Evolutionary conservation across 2,797 vertebrate genomes (phyloP), one percentile per base, ranked within the genome.

Genomic region (Lophotriccus pileatus): DNA sequence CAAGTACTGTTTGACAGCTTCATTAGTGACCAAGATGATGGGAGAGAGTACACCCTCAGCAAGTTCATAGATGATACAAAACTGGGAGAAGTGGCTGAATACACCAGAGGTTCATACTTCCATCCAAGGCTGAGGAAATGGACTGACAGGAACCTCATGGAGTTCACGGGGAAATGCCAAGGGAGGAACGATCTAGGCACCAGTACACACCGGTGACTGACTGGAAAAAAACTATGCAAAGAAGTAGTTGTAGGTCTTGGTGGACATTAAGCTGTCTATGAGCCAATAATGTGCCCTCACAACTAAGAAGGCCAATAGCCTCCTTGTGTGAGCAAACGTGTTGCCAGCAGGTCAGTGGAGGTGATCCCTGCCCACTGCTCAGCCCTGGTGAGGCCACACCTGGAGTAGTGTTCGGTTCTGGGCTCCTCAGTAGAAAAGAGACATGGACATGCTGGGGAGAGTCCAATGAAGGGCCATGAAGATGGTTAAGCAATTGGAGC

Each of bases 401-500:
- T 36, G 19, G 15, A 68, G 14, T 32, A 6, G 12, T 27, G 24
- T 36, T 30, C n/a, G 24, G 12, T 50, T 27, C 47, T 37, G 24
- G 14, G 25, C 16, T 87, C 7, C 39, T 75, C 46, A 37, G 30
- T 7, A 46, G 10, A 27, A 53, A 12, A 66, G 12, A 63, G 30
- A 41, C 8, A 7, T 20, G 20, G 21, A 37, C 27, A 5, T 55
- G 10, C 28, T 59, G 70, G 8, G 70, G 22, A 70, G 2, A 41
- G 25, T 60, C 64, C 32, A 24, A 18, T 2, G 4, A 72, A 52
- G 20, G 9, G 6, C 15, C 20, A 20, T 1, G 0, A 39, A 64
- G 24, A 36, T 32, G 16, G 10, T 63, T 46, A 63, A 82, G 36
- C 14, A 74, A 25, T 25, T 47, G 46, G 5, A 76, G 3, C 37